These are phyloP conservation scores for Catostylus mosaicus DNA, from an alignment of 30 jellyfish, hydroid and myxozoan species.

Conservation along the genomic window DNA sequence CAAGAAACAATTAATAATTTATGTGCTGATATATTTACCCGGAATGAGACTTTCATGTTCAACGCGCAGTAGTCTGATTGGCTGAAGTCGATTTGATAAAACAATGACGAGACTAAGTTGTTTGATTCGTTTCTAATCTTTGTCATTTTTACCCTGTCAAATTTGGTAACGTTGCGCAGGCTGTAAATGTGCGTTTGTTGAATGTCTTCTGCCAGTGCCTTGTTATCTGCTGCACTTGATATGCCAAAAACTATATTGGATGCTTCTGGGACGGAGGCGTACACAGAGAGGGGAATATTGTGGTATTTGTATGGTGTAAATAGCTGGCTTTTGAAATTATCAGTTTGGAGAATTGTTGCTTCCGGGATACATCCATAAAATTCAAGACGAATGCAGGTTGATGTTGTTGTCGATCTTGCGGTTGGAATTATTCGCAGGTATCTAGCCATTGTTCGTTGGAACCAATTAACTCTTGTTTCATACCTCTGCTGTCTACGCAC, in stretches of 20 bases:
- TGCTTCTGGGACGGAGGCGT: background rate
- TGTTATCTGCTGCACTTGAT: slow-evolving; percentile 16
- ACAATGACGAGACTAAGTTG: background rate
- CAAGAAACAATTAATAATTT: too few relatives aligned
- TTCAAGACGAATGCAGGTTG: slow-evolving; percentile 48
- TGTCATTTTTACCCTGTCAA: background rate
- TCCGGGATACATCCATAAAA: slow-evolving; percentile 43
- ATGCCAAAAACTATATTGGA: background rate
- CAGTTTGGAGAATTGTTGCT: background rate
- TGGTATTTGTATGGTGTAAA: background rate
- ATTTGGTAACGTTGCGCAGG: background rate
- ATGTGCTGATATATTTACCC: too few relatives aligned
- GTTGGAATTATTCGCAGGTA: slow-evolving; percentile 44
- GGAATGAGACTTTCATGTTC: background rate
- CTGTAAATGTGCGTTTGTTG: background rate
- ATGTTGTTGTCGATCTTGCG: background rate
- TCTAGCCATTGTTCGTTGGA: slow-evolving; percentile 23
- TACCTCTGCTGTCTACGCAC: background rate
- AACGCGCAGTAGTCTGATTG: background rate
- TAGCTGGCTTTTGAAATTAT: background rate
- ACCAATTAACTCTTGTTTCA: slow-evolving; percentile 52
- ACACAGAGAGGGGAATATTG: background rate
- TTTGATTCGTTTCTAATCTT: background rate
- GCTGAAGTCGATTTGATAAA: background rate
- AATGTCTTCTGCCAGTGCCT: background rate